These are phyloP conservation scores for Chromoteleia sp. DNA, from an alignment of 2,888 invertebrate species.

Conservation along the genomic window DNA sequence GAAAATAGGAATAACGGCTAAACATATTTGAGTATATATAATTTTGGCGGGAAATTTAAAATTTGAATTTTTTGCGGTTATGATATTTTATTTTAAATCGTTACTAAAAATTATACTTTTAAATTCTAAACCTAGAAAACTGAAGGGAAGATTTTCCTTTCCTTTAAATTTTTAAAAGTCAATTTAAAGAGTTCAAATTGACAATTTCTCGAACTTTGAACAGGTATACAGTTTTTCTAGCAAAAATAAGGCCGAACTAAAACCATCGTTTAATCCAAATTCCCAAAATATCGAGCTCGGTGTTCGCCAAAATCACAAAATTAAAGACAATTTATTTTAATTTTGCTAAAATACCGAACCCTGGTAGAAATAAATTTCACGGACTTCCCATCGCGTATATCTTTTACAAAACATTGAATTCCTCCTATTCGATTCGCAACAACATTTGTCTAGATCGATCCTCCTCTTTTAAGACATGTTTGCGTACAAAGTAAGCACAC, in stretches of 20 bases:
- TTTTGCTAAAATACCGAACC: conserved; percentile 33
- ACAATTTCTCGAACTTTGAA: too few relatives aligned
- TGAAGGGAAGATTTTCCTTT: too few relatives aligned
- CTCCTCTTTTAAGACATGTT: conserved; percentile 48
- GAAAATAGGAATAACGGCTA: too few relatives aligned
- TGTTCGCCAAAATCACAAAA: conserved; percentile 4
- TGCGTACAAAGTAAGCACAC: conserved; percentile 57
- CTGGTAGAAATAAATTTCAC: conserved; percentile 34
- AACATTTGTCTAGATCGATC: conserved; percentile 63
- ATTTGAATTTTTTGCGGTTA: too few relatives aligned
- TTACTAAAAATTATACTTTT: too few relatives aligned
- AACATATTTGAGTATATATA: too few relatives aligned
- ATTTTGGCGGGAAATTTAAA: too few relatives aligned
- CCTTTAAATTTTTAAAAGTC: too few relatives aligned
- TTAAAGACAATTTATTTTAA: conserved; percentile 52
- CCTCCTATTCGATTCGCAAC: conserved; percentile 43
- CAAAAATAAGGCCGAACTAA: background rate
- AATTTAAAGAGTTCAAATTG: too few relatives aligned
- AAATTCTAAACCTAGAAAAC: too few relatives aligned
- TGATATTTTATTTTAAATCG: too few relatives aligned
- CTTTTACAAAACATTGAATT: conserved; percentile 59
- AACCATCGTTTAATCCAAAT: background rate
- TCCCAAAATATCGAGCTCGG: background rate
- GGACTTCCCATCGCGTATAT: conserved; percentile 45
- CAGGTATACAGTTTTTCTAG: too few relatives aligned